Percentiles rank a stretch among this genome's conserved stretches.
Evolutionary conservation across 2,888 invertebrate species (phyloP).

Genomic region (Cetonia aurata): DNA sequence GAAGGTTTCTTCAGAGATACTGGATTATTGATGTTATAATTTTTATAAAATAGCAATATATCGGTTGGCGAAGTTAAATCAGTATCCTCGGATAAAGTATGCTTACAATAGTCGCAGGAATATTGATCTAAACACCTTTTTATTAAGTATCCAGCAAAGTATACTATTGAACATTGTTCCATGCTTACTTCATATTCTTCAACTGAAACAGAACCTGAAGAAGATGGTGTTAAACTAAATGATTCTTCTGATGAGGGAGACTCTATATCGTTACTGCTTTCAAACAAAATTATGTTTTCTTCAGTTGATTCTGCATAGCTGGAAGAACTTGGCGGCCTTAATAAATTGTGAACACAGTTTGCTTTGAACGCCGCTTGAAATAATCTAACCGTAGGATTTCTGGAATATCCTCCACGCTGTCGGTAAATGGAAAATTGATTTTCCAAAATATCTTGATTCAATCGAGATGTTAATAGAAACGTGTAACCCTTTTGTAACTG

Average conservation of each 20-base stretch:
- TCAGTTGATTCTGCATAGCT: constrained; percentile 9
- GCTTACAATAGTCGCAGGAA: too few relatives aligned
- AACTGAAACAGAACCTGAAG: neutral
- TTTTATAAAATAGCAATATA: too few relatives aligned
- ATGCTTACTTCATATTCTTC: constrained; percentile 19
- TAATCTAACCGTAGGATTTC: constrained; percentile 33
- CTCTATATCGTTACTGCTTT: neutral
- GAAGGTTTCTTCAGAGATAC: too few relatives aligned
- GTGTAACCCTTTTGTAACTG: neutral
- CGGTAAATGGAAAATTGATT: constrained; percentile 45
- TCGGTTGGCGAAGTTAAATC: too few relatives aligned
- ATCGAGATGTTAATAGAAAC: constrained; percentile 42
- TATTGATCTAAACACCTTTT: too few relatives aligned
- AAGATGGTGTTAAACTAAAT: too few relatives aligned
- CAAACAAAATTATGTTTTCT: neutral
- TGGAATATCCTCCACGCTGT: constrained; percentile 39
- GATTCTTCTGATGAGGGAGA: neutral
- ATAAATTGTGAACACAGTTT: constrained; percentile 13
- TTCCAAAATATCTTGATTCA: constrained; percentile 48
- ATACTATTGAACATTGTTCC: constrained; percentile 49
- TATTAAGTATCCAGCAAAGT: constrained; percentile 49
- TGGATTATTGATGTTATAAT: too few relatives aligned
- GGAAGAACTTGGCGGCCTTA: constrained; percentile 17
- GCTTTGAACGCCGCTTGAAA: constrained; percentile 34
- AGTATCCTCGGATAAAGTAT: too few relatives aligned